These are phyloP conservation scores for Caenorhabditis parvicauda DNA, from an alignment of 2,888 invertebrate genomes.

Conservation along the genomic window DNA sequence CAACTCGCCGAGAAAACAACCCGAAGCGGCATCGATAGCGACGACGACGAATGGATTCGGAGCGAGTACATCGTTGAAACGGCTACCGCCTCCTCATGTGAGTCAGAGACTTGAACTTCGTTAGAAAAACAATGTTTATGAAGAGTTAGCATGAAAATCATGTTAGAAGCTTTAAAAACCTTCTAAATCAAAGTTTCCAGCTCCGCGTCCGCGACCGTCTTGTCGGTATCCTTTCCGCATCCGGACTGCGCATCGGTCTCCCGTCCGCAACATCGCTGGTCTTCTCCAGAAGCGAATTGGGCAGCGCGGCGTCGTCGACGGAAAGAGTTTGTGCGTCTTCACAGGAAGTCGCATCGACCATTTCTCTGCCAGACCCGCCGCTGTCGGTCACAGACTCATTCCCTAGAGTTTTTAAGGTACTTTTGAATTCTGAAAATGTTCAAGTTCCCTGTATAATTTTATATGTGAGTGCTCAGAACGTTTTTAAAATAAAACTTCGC, in stretches of 20 bases:
- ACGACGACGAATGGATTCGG: no score
- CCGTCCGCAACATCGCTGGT: slow-evolving; percentile 37
- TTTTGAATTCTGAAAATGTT: no score
- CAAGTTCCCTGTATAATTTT: no score
- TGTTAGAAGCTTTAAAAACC: no score
- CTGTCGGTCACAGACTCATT: slow-evolving; percentile 58
- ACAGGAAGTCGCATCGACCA: slow-evolving; percentile 43
- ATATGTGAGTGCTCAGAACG: no score
- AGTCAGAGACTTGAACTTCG: no score
- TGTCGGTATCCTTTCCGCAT: slow-evolving; percentile 89
- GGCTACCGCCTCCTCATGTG: slow-evolving; percentile 41
- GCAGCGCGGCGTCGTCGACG: slow-evolving; percentile 41
- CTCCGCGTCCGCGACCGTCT: slow-evolving; percentile 90
- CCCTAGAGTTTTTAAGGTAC: slow-evolving; percentile 59
- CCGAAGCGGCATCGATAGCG: no score
- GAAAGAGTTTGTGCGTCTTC: slow-evolving; percentile 47
- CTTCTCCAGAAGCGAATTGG: slow-evolving; percentile 35
- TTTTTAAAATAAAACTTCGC: no score
- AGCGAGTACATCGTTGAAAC: slow-evolving; percentile 27
- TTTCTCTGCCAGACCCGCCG: slow-evolving; percentile 43
- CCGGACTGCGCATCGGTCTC: slow-evolving; percentile 75
- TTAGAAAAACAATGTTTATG: no score
- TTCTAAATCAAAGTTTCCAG: no score
- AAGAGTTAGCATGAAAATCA: no score
- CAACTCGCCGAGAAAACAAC: no score